Conservation (phyloP, 1,140 invertebrate species). For the Tachypleus tridentatus region DNA sequence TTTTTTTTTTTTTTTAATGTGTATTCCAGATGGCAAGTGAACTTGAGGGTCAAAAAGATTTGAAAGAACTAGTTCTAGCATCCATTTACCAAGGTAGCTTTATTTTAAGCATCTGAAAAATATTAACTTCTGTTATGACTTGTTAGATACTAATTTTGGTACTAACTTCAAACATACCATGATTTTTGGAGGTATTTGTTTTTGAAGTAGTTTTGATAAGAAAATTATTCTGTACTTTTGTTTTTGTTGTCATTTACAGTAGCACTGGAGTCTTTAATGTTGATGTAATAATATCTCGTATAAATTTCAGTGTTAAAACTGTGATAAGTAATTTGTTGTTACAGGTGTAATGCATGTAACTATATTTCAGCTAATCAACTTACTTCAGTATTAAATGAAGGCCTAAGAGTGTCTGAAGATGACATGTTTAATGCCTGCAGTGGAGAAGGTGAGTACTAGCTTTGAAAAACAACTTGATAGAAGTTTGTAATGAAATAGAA, state of each 20-base stretch:
- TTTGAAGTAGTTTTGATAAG: too few relatives aligned
- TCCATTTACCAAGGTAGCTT: constrained; percentile 53
- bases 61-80: constrained; percentile 51
- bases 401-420: constrained; percentile 40
- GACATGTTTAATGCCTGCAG: constrained; percentile 30
- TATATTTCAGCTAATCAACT: constrained; percentile 38
- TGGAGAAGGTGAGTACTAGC: constrained; percentile 21
- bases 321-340: constrained; percentile 2
- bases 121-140: too few relatives aligned
- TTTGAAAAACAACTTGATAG: constrained; percentile 2
- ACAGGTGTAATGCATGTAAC: constrained; percentile 13
- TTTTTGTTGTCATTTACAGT: too few relatives aligned
- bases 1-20: not conserved
- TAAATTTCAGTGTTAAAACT: not conserved
- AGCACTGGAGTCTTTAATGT: too few relatives aligned
- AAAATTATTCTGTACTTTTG: too few relatives aligned
- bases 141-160: too few relatives aligned
- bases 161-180: too few relatives aligned
- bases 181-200: too few relatives aligned
- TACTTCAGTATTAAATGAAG: constrained; percentile 39
- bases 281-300: too few relatives aligned
- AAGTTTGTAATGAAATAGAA: constrained; percentile 6
- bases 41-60: constrained; percentile 38
- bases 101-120: not conserved
- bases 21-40: constrained; percentile 33